Base-by-base conservation (phyloP, 2,113 vertebrate species). In the Gila orcuttii region DNA sequence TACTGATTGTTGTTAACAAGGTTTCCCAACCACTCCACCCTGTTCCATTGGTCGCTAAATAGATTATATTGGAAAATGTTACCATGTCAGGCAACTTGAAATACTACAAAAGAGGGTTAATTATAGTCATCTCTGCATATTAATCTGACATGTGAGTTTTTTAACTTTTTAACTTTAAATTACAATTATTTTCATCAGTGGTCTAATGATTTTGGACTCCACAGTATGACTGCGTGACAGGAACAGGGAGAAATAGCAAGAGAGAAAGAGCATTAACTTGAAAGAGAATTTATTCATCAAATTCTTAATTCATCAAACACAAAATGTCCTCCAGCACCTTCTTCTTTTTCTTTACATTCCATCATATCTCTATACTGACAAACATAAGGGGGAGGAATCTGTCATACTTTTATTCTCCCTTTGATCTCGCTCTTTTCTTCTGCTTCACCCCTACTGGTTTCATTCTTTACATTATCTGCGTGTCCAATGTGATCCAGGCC, bases 401-500 rank as follows among this genome's bases (percentile, higher is more conserved):
- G 6, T 21, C 31, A n/a, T 50, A 66, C 64, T 45, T 60, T 45
- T 39, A 13, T 50, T 52, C 45, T 75, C 57, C 79, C 84, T 86
- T 83, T 89, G 77, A 82, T 86, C 85, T 82, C 8, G 3, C 55
- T 31, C 69, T 84, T 68, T 52, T 78, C 75, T 78, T 78, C 31
- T 33, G 50, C 25, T 45, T 69, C 69, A 62, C 52, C 33, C 64
- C 31, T 23, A 77, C 78, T 84, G 85, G 68, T 82, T 89, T 85
- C 85, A 82, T 80, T 89, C 82, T 81, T 79, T 47, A 82, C 85
- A 82, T 86, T 66, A 89, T 86, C 85, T 85, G 82, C 88, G 86
- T 89, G 88, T 89, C 88, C 88, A 85, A 89, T 85, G 88, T 4
- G 73, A 84, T 82, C 85, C 88, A 87, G 87, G 79, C 73, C 71